Evolutionary conservation across 2,113 vertebrate species (phyloP).

Genomic region (Amblyopsis rosae): DNA sequence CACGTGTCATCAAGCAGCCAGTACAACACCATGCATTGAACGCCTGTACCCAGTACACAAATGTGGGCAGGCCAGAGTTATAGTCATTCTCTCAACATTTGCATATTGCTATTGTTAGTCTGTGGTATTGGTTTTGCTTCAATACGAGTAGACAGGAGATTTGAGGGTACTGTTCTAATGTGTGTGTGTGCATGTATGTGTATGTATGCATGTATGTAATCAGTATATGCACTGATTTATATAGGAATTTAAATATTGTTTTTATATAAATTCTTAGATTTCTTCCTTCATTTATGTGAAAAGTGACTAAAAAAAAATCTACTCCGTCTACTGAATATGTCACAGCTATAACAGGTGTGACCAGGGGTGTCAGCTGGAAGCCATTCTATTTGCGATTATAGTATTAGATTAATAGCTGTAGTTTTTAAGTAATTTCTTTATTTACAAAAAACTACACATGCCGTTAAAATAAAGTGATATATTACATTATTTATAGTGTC

Average conservation of each 20-base stretch:
- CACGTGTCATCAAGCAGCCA: constrained; percentile 76
- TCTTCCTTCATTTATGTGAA: constrained; percentile 79
- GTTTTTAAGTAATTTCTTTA: constrained; percentile 82
- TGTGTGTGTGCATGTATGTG: constrained; percentile 62
- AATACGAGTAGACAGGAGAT: constrained; percentile 68
- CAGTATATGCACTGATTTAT: constrained; percentile 45
- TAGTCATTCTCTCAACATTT: constrained; percentile 84
- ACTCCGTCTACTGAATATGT: constrained; percentile 82
- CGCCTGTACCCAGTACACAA: constrained; percentile 56
- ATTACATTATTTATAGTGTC: constrained; percentile 99
- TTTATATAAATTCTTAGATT: constrained; percentile 70
- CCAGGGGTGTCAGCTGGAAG: constrained; percentile 92
- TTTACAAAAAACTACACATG: constrained; percentile 97
- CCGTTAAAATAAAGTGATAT: constrained; percentile 97
- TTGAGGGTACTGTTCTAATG: constrained; percentile 56
- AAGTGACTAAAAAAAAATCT: constrained; percentile 84
- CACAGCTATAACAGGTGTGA: constrained; percentile 77
- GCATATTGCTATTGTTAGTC: constrained; percentile 77
- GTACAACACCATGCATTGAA: constrained; percentile 76
- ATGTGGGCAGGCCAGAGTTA: constrained; percentile 80
- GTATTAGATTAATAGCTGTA: constrained; percentile 80
- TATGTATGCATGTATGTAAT: background rate
- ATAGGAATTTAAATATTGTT: constrained; percentile 66
- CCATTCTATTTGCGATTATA: constrained; percentile 90
- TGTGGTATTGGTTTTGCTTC: constrained; percentile 64